These are phyloP conservation scores for Monarcha castaneiventris DNA, from an alignment of 2,113 vertebrate species.

Conservation along the genomic window DNA sequence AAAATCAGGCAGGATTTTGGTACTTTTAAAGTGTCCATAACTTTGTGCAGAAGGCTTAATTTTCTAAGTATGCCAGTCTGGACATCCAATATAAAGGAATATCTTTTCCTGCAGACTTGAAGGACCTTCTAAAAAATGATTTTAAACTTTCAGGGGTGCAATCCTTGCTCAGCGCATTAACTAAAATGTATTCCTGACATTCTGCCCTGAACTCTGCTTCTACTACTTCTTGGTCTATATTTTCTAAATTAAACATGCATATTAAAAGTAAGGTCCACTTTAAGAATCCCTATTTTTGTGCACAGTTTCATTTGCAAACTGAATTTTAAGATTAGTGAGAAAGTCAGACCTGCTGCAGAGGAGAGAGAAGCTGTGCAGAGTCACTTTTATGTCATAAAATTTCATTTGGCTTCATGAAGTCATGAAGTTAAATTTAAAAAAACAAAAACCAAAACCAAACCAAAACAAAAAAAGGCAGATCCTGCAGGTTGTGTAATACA, in stretches of 20 bases:
- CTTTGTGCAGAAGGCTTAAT: not conserved
- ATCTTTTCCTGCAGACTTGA: not conserved
- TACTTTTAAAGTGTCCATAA: not conserved
- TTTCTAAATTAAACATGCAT: not conserved
- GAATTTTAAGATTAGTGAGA: not conserved
- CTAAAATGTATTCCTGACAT: not conserved
- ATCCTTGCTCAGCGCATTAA: not conserved
- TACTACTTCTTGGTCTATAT: not conserved
- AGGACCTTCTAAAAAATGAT: not conserved
- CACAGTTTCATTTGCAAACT: not conserved
- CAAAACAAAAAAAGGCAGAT: not conserved
- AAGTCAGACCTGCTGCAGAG: not conserved
- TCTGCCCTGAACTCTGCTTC: not conserved
- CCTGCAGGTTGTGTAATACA: not conserved
- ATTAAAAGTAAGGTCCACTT: not conserved
- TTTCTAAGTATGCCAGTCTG: not conserved
- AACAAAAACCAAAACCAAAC: accelerated
- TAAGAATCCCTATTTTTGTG: not conserved
- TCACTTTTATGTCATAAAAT: not conserved
- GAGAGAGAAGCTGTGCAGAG: not conserved
- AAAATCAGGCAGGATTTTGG: not conserved
- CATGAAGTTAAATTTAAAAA: not conserved
- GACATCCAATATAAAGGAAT: not conserved
- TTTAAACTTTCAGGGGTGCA: not conserved
- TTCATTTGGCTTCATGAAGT: not conserved